Conservation (phyloP, 2,113 vertebrate species). For the Neogobius melanostomus region DNA sequence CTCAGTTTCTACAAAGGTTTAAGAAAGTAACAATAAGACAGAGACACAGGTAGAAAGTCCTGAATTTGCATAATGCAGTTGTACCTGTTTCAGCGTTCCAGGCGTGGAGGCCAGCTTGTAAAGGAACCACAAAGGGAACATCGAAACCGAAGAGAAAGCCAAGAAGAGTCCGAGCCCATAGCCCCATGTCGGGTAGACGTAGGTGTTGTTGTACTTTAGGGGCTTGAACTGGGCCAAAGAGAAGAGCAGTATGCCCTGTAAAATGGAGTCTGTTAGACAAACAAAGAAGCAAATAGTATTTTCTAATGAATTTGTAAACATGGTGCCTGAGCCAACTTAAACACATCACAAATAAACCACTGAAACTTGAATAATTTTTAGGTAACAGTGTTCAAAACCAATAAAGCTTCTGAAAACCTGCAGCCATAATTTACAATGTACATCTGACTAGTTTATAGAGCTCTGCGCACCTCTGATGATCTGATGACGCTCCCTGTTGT, state of each 20-base stretch:
- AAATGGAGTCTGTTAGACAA: not conserved
- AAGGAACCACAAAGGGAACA: conserved; percentile 20
- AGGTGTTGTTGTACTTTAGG: conserved; percentile 31
- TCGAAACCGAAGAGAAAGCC: conserved; percentile 12
- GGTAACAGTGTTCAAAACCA: too few species aligned
- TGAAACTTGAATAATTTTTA: too few species aligned
- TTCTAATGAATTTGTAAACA: too few species aligned
- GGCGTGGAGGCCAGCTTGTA: conserved; percentile 18
- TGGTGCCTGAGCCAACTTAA: too few species aligned
- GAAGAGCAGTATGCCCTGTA: conserved; percentile 11
- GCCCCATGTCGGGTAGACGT: conserved; percentile 24
- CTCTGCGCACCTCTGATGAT: too few species aligned
- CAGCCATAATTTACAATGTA: too few species aligned
- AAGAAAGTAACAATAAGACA: not conserved
- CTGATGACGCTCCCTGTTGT: too few species aligned
- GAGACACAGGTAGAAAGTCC: not conserved
- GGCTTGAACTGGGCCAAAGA: conserved; percentile 17
- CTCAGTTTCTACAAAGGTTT: not conserved
- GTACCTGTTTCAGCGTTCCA: conserved; percentile 16
- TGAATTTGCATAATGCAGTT: not conserved
- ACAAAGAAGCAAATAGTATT: not conserved
- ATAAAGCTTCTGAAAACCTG: too few species aligned
- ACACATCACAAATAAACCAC: too few species aligned
- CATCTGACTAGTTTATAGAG: too few species aligned
- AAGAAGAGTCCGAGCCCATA: conserved; percentile 14